These are phyloP conservation scores for Caenorhabditis parvicauda DNA, from an alignment of 2,888 invertebrate genomes.

Conservation along the genomic window DNA sequence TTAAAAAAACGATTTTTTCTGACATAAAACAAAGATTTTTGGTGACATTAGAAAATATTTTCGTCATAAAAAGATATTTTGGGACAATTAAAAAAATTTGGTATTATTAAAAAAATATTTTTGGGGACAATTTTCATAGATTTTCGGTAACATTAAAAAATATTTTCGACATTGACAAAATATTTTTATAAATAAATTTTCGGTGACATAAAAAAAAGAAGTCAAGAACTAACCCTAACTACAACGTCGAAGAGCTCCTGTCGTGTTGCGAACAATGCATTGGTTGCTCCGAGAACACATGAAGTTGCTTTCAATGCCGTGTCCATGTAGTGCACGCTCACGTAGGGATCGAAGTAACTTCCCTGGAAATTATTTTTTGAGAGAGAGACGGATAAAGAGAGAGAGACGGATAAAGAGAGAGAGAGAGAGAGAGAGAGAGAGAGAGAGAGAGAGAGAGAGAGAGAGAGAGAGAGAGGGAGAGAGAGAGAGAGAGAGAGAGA, in stretches of 20 bases:
- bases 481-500: too few relatives aligned
- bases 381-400: too few relatives aligned
- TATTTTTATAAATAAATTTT: background rate
- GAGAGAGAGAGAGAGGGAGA: too few relatives aligned
- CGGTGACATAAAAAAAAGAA: background rate
- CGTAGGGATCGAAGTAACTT: slow-evolving; percentile 88
- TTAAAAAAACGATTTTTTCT: background rate
- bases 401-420: too few relatives aligned
- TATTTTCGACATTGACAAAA: background rate
- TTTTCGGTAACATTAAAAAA: too few relatives aligned
- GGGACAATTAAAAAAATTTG: too few relatives aligned
- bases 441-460: too few relatives aligned
- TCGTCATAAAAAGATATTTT: too few relatives aligned
- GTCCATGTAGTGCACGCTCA: slow-evolving; percentile 91
- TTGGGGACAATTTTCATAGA: background rate
- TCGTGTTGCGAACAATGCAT: slow-evolving; percentile 94
- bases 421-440: too few relatives aligned
- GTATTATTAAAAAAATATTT: background rate
- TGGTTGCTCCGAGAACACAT: slow-evolving; percentile 78
- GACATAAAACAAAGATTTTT: too few relatives aligned
- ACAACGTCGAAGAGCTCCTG: slow-evolving; percentile 86
- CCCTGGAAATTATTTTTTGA: slow-evolving; percentile 73
- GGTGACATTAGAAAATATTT: too few relatives aligned
- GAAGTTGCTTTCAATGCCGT: slow-evolving; percentile 69
- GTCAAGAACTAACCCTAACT: slow-evolving; percentile 76